Percentiles rank a stretch among this genome's conserved stretches.
Conservation (phyloP, 2,797 vertebrate species). For the Acanthornis magna region DNA sequence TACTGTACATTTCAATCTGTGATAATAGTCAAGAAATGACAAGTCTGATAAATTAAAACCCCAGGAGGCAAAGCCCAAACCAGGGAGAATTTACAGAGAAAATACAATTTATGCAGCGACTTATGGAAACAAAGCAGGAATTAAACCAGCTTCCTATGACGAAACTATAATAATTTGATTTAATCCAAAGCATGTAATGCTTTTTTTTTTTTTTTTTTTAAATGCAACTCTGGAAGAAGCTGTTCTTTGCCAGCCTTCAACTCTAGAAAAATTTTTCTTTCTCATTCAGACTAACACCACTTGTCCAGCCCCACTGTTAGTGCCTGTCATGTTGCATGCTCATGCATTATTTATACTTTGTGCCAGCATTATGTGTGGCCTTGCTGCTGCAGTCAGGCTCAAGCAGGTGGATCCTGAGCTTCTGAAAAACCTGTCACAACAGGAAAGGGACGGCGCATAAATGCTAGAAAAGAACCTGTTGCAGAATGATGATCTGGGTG, state of each 20-base stretch:
- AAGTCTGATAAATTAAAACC: conserved; percentile 50
- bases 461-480: background rate
- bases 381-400: background rate
- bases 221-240: background rate
- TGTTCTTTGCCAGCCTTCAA: background rate
- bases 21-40: conserved; percentile 50
- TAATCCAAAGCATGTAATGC: background rate
- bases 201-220: background rate
- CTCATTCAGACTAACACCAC: background rate
- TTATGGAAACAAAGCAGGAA: conserved; percentile 16
- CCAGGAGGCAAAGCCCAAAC: conserved; percentile 27
- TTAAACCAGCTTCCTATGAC: background rate
- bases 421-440: background rate
- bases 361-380: background rate
- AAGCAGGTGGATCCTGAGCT: background rate
- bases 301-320: background rate
- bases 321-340: background rate
- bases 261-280: background rate
- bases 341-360: background rate
- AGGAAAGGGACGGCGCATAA: background rate
- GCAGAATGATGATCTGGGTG: background rate
- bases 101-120: conserved; percentile 6
- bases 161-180: background rate
- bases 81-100: conserved; percentile 16
- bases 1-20: conserved; percentile 56